Base-by-base conservation (phyloP, 2,797 vertebrate species). In the Champsocephalus esox region DNA sequence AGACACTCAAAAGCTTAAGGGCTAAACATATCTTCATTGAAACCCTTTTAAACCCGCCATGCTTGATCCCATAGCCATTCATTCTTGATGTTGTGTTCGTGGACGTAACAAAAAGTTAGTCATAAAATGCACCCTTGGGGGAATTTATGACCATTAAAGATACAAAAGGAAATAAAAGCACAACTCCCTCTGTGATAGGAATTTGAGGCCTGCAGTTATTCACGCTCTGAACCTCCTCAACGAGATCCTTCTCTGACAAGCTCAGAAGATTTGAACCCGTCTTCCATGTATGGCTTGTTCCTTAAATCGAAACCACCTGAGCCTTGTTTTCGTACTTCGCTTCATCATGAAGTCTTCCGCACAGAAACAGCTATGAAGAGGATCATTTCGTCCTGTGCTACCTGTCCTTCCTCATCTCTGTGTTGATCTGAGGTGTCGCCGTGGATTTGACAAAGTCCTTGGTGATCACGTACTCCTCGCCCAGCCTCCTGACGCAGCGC, bases 401-500 rank as follows among this genome's bases (percentile, higher is more conserved):
- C 89, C 91, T 93, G 70, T 10, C 43, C 57, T 61, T 41, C 7
- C n/a, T 51, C 8, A 2, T 49, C 12, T 77, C 75, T 63, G 87
- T 80, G 63, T 46, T 12, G 0, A 49, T 62, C 69, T 79, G 58
- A 32, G 88, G 77, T 13, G 5, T 72, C 1, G 0, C 64, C 17
- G 88, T 79, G 43, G 88, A 80, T 71, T 62, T 80, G 5, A 78
- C 16, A 58, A 93, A 92, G 91, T 96, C 95, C 0, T 87, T 81
- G 19, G 90, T 88, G 80, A 99, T 80, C 66, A 99, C 98, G 0
- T 88, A 89, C 1, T 89, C 91, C 56, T 96, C 92, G 3, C 97
- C 97, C 0, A 96, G 87, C 28, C 87, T 90, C 49, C 90, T 82
- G 3, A 96, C 70, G 78, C 98, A 99, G 28, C 63, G 88, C 16